These are phyloP conservation scores for Moxostoma hubbsi DNA, from an alignment of 2,797 vertebrate species.

Conservation along the genomic window DNA sequence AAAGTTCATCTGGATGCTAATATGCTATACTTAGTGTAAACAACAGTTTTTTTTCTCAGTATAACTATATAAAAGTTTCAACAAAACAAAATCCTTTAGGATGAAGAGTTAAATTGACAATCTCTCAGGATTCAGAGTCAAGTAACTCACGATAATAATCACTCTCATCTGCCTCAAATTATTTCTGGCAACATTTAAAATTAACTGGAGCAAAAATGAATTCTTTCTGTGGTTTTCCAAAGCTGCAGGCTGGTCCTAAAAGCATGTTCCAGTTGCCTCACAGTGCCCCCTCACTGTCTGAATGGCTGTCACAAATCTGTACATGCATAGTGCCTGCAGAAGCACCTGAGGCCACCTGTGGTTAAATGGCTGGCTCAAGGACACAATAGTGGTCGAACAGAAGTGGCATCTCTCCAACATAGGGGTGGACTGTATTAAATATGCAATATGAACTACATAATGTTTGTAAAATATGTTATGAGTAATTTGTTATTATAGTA, in stretches of 20 bases:
- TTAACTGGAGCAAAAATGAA: neutral
- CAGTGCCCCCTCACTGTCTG: too few species aligned
- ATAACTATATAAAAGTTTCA: neutral
- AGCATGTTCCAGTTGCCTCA: too few species aligned
- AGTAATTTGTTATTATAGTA: too few species aligned
- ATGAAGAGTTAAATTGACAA: neutral
- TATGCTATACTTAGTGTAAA: slow-evolving; percentile 2
- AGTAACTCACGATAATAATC: neutral
- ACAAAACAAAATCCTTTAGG: neutral
- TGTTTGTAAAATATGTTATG: too few species aligned
- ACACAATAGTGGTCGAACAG: too few species aligned
- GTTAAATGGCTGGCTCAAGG: too few species aligned
- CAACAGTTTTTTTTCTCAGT: neutral
- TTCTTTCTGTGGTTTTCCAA: neutral
- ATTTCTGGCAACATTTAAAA: neutral
- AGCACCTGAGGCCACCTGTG: too few species aligned
- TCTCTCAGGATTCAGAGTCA: neutral
- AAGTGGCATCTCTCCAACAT: too few species aligned
- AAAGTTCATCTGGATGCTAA: neutral
- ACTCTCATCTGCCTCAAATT: neutral
- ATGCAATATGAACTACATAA: too few species aligned
- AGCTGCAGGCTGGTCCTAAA: neutral
- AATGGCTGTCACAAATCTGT: too few species aligned
- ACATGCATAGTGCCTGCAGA: too few species aligned
- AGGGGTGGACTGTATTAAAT: too few species aligned